phyloP scores from a whole-genome alignment of 2,888 invertebrate species.

The Agrenia bidenticulata region DNA sequence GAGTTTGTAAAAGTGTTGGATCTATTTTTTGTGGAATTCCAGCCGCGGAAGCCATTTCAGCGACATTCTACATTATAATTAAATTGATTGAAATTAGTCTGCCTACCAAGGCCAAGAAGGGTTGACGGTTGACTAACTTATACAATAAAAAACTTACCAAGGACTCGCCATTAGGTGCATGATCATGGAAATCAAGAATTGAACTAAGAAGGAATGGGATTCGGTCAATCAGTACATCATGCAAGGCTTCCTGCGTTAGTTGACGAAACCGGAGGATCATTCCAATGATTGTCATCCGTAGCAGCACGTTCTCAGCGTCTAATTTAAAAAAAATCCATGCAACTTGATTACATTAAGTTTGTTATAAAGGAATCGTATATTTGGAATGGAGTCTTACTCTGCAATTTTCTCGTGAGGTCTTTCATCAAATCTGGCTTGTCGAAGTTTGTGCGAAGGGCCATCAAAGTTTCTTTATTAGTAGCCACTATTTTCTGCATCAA shows the following conservation, averaged over 20 bases:
- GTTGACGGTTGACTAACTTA: too few relatives aligned
- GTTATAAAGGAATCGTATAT: conserved; percentile 10
- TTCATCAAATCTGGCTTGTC: conserved; percentile 99
- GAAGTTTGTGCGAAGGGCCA: conserved; percentile 89
- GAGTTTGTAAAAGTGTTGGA: conserved; percentile 85
- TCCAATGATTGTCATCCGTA: conserved; percentile 96
- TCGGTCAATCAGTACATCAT: conserved; percentile 88
- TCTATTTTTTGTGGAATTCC: conserved; percentile 93
- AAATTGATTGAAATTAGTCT: conserved; percentile 9
- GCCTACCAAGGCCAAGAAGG: background rate
- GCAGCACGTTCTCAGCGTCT: conserved; percentile 90
- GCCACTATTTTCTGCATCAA: conserved; percentile 69
- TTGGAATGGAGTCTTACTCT: conserved; percentile 59
- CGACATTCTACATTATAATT: conserved; percentile 69
- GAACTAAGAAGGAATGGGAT: conserved; percentile 96
- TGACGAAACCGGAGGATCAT: conserved; percentile 95
- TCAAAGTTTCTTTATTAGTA: conserved; percentile 87
- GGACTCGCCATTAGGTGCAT: conserved; percentile 84
- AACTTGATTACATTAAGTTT: too few relatives aligned
- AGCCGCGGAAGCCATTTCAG: conserved; percentile 96
- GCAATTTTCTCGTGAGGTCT: conserved; percentile 85
- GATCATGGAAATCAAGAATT: conserved; percentile 89
- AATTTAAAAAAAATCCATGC: conserved; percentile 28
- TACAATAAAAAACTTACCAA: conserved; percentile 58
- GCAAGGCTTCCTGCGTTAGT: conserved; percentile 87